Percentiles rank a stretch among this genome's conserved stretches.
phyloP scores from a whole-genome alignment of 2,888 invertebrate genomes.

The Elaeidobius kamerunicus region DNA sequence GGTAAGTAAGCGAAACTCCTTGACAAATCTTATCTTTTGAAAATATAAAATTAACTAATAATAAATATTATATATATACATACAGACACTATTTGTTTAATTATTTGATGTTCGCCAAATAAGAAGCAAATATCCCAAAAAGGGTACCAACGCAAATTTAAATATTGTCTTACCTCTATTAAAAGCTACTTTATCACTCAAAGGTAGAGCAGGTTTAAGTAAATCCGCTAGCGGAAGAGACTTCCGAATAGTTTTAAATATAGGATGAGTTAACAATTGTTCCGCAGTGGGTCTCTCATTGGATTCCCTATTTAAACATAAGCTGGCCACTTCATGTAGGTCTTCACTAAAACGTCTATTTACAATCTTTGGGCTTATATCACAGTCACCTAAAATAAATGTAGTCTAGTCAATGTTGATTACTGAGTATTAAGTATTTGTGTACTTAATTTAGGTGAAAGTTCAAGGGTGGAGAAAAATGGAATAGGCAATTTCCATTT shows the following conservation, averaged over 20 bases:
- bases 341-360: slow-evolving; percentile 67
- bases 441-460: too few relatives aligned
- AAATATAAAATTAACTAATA: neutral
- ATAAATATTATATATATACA: too few relatives aligned
- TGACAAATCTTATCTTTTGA: too few relatives aligned
- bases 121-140: too few relatives aligned
- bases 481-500: too few relatives aligned
- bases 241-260: slow-evolving; percentile 66
- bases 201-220: slow-evolving; percentile 65
- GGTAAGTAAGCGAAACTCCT: too few relatives aligned
- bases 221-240: slow-evolving; percentile 61
- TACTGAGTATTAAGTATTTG: neutral
- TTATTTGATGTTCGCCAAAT: too few relatives aligned
- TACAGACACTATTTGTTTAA: too few relatives aligned
- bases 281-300: slow-evolving; percentile 66
- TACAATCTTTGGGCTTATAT: slow-evolving; percentile 48
- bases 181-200: slow-evolving; percentile 56
- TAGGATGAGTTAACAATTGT: slow-evolving; percentile 70
- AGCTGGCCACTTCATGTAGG: slow-evolving; percentile 75
- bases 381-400: slow-evolving; percentile 42
- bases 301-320: slow-evolving; percentile 68
- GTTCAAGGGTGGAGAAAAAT: too few relatives aligned
- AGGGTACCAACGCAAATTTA: too few relatives aligned
- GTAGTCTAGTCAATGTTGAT: neutral
- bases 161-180: slow-evolving; percentile 56